Percentiles rank a stretch among this genome's conserved stretches.
Conservation (phyloP, 2,888 invertebrate genomes). For the Drosophila sordidapex region DNA sequence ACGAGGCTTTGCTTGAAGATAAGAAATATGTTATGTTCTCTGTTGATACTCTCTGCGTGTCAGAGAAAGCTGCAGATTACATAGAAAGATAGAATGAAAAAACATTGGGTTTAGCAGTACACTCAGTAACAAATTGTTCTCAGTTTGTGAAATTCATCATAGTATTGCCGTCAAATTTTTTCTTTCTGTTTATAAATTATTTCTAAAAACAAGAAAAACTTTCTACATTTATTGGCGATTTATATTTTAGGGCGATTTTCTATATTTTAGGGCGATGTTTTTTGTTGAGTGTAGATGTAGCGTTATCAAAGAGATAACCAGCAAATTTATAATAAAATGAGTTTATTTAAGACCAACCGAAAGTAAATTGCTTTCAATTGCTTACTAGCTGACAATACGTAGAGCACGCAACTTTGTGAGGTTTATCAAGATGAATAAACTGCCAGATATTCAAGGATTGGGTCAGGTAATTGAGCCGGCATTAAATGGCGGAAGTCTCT, state of each 20-base stretch:
- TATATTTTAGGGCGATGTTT: neutral
- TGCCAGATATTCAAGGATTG: conserved; percentile 49
- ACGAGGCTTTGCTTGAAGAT: neutral
- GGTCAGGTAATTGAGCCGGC: conserved; percentile 38
- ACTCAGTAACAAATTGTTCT: neutral
- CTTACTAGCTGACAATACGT: neutral
- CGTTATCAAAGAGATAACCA: conserved; percentile 37
- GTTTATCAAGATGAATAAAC: conserved; percentile 15
- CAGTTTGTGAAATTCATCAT: neutral
- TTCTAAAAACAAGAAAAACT: neutral
- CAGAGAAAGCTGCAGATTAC: no score
- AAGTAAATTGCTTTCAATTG: conserved; percentile 1
- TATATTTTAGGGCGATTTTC: neutral
- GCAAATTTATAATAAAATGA: neutral
- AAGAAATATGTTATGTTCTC: neutral
- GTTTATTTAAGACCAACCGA: neutral
- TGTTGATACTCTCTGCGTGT: neutral
- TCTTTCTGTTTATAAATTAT: neutral
- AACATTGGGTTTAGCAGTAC: neutral
- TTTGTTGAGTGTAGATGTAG: neutral
- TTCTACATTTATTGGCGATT: neutral
- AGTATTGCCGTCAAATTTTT: neutral
- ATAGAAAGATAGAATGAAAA: neutral
- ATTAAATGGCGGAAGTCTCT: conserved; percentile 29
- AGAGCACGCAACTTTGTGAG: neutral